These are phyloP conservation scores for Eupleurogrammus muticus DNA, from an alignment of 2,797 vertebrate genomes.

Conservation along the genomic window DNA sequence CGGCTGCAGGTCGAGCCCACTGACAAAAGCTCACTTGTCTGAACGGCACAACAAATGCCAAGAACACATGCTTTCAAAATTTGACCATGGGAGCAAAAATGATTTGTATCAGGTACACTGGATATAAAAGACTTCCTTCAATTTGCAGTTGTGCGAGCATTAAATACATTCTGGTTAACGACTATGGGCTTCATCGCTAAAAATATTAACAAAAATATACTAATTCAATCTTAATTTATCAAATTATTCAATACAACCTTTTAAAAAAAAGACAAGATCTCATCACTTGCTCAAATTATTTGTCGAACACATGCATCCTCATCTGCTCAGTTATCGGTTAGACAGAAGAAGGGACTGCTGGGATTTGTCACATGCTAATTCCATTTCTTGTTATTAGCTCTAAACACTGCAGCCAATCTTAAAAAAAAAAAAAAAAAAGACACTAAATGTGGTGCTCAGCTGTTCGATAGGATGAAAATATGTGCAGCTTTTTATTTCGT, in stretches of 20 bases:
- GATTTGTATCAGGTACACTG: background rate
- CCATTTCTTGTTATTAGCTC: background rate
- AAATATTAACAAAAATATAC: background rate
- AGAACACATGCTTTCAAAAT: background rate
- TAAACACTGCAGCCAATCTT: background rate
- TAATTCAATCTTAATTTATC: no score
- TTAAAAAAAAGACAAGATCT: background rate
- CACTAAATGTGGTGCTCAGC: no score
- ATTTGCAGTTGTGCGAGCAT: background rate
- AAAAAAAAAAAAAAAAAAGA: no score
- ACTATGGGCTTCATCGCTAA: no score
- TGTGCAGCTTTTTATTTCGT: background rate
- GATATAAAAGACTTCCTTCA: background rate
- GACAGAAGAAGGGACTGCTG: background rate
- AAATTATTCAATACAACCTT: background rate
- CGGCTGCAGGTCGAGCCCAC: background rate
- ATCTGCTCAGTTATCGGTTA: conserved; percentile 3
- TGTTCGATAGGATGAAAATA: no score
- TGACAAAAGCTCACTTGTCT: conserved; percentile 37
- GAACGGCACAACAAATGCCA: background rate
- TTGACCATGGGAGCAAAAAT: background rate
- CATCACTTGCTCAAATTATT: background rate
- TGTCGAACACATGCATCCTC: background rate
- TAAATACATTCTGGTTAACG: background rate
- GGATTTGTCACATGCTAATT: background rate